Base-by-base conservation (phyloP, 2,113 vertebrate species). In the Oophaga pumilio region DNA sequence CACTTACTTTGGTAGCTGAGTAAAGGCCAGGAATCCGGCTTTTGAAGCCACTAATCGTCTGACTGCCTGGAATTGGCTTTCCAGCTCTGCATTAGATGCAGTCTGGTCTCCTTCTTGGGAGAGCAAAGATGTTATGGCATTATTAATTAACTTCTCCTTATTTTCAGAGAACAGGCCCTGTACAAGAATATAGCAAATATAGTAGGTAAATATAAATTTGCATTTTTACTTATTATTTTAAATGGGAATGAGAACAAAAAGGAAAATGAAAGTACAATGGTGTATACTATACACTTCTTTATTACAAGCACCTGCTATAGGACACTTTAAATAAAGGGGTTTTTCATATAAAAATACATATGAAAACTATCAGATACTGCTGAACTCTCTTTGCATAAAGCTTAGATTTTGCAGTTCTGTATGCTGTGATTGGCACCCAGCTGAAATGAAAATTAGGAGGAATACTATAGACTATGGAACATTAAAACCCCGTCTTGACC, bases 141-240 rank as follows among this genome's bases (percentile, higher is more conserved):
- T 99, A 95, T 97, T 99, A 90, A 99, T 99, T 91, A 99, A 95
- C 90, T 99, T 99, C 93, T 99, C 98, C 92, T 99, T 99, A 94
- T 99, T 99, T 94, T 99, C 98, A 8, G 98, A 99, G 92, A 99
- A 99, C 28, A 99, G 95, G 85, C 98, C 98, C 98, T 99, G 71
- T 81, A 68, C 8, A 22, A 20, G 43, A 74, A 73, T 73, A 73
- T 0, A 73, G 28, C 43, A 17, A 73, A 74, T 17, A 74, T 10
- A 17, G 57, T 8, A 10, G 24, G 13, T 20, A 17, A 5, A 26
- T 1, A 69, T 7, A 69, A n/a, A n/a, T n/a, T 22, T 43, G 33
- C 33, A 43, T 43, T 43, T 43, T 43, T n/a, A n/a, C n/a, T n/a
- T n/a, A n/a, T n/a, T n/a, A n/a, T n/a, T n/a, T n/a, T n/a, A n/a